Evolutionary conservation across 2,888 invertebrate genomes (phyloP), one percentile per base, ranked within the genome.

Genomic region (Chrysolina oricalcia): DNA sequence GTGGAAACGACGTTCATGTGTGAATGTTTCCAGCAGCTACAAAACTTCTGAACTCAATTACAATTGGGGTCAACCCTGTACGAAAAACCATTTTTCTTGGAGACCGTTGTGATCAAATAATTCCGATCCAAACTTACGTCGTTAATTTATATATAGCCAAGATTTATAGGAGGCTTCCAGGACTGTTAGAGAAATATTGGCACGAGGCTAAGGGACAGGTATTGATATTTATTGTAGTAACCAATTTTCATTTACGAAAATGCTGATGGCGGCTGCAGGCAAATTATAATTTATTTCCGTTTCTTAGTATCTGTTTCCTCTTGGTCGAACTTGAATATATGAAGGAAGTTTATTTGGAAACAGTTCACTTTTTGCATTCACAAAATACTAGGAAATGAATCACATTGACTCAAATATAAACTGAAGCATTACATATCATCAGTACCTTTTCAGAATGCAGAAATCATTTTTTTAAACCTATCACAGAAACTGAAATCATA

Each of bases 221-320:
- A 85, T 83, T 85, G 85, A 83, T 82, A 85, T 85, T 85, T 85
- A 85, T 83, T 78, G 81, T 75, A 77, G 79, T 81, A 74, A 81
- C 82, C 82, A 82, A 80, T 81, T 80, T 80, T 81, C 78, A 81
- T 81, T 79, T 73, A 68, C 74, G 73, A 82, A 81, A 81, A 80
- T 81, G 82, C 78, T 79, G 75, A 73, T 80, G 74, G 59, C 4
- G 59, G 59, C 27, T 59, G 59, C 27, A 59, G 10, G n/a, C n/a
- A 59, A 59, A 59, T 59, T 27, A 59, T 59, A 59, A 59, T 59
- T 59, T 35, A 59, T 59, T 35, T 59, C 6, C 35, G n/a, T 35
- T n/a, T n/a, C 23, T 56, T 56, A 13, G 13, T 10, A 23, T 23
- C 56, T 56, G 23, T 56, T 50, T 50, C 3, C 48, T 53, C 3